phyloP scores from a whole-genome alignment of 2,797 vertebrate species.

The Sardinella longiceps region DNA sequence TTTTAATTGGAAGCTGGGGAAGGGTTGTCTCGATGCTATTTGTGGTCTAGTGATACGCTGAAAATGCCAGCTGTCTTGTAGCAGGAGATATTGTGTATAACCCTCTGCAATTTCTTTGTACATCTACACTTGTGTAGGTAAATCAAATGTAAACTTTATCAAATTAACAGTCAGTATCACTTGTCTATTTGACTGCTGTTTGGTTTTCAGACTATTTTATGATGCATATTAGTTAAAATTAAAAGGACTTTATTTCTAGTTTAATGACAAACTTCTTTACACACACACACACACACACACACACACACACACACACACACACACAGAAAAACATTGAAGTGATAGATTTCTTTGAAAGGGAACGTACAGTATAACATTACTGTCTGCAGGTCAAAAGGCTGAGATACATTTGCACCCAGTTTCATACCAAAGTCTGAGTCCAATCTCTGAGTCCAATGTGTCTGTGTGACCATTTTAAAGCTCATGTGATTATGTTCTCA shows the following conservation, averaged over 20 bases:
- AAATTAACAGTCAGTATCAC: neutral
- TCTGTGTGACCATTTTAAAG: neutral
- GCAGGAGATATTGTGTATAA: conserved; percentile 67
- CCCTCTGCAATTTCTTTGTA: conserved; percentile 65
- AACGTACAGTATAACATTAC: neutral
- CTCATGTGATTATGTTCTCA: conserved; percentile 23
- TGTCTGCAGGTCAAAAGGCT: neutral
- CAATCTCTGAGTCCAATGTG: neutral
- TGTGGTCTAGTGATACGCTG: conserved; percentile 77
- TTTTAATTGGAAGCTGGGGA: conserved; percentile 75
- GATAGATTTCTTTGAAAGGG: neutral
- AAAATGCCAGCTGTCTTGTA: conserved; percentile 81
- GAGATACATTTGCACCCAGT: neutral
- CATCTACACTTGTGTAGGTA: conserved; percentile 32
- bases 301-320: no score
- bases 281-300: no score
- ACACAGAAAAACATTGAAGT: neutral
- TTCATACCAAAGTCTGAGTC: neutral
- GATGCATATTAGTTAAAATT: neutral
- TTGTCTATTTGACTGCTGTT: neutral
- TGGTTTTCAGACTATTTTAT: neutral
- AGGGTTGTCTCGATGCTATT: conserved; percentile 76
- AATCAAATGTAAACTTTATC: neutral
- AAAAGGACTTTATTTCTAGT: neutral
- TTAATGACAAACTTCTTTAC: neutral